Evolutionary conservation across 2,888 invertebrate species (phyloP).

Genomic region (Dexiosoma caninum): DNA sequence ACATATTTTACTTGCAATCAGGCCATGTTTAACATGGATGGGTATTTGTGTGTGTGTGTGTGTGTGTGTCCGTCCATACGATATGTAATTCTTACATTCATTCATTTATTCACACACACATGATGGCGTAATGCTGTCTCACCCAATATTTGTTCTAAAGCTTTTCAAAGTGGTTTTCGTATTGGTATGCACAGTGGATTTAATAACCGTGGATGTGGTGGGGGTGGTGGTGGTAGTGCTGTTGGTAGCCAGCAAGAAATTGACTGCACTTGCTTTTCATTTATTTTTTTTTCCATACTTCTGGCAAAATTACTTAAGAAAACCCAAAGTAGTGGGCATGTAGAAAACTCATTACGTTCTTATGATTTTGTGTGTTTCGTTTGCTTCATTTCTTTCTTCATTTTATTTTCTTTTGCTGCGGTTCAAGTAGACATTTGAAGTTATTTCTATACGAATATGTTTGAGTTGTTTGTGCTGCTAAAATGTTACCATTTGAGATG

Average conservation of each 20-base stretch:
- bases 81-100: conserved; percentile 33
- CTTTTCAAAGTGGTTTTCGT: background rate
- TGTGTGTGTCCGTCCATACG: too few relatives aligned
- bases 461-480: background rate
- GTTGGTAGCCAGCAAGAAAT: conserved; percentile 13
- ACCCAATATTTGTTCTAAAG: background rate
- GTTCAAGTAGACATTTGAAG: conserved; percentile 5
- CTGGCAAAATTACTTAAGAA: conserved; percentile 37
- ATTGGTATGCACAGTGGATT: background rate
- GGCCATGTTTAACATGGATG: conserved; percentile 56
- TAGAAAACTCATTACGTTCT: conserved; percentile 52
- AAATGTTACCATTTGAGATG: background rate
- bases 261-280: conserved; percentile 41
- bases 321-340: conserved; percentile 11
- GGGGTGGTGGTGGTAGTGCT: background rate
- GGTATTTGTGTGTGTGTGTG: too few relatives aligned
- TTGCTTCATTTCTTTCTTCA: conserved; percentile 38
- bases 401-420: background rate
- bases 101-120: conserved; percentile 18
- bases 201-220: background rate
- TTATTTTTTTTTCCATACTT: background rate
- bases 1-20: conserved; percentile 61
- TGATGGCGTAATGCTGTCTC: background rate
- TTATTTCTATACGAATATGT: background rate
- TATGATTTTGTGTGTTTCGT: conserved; percentile 7